Evolutionary conservation across 2,888 invertebrate genomes (phyloP).

Genomic region (Brachynemurus nebulosus): DNA sequence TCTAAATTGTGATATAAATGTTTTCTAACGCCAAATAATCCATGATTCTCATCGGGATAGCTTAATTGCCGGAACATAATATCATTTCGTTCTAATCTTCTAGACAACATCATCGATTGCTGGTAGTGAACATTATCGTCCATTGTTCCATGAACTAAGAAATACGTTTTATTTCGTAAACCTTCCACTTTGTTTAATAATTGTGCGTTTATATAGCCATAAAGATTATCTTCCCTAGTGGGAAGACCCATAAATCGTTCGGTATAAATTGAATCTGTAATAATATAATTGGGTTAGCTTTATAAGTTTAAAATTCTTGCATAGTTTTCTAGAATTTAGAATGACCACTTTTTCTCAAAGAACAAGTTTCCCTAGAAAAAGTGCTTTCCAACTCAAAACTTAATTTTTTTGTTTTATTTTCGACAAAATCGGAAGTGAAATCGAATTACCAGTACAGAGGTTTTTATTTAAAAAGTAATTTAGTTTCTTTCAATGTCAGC

Average conservation of each 20-base stretch:
- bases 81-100: slow-evolving; percentile 68
- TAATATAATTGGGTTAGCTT: no score
- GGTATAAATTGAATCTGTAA: slow-evolving; percentile 87
- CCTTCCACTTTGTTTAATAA: slow-evolving; percentile 51
- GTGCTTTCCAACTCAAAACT: not conserved
- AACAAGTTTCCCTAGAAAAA: not conserved
- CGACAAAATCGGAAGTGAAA: no score
- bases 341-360: no score
- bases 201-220: slow-evolving; percentile 62
- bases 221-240: slow-evolving; percentile 46
- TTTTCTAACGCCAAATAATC: slow-evolving; percentile 63
- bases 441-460: not conserved
- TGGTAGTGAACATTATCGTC: slow-evolving; percentile 97
- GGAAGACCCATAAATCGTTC: slow-evolving; percentile 93
- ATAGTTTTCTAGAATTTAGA: no score
- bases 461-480: not conserved
- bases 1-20: slow-evolving; percentile 85
- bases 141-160: slow-evolving; percentile 87
- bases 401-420: no score
- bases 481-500: no score
- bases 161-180: slow-evolving; percentile 58
- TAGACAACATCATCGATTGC: slow-evolving; percentile 84
- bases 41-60: slow-evolving; percentile 89
- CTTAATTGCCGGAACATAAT: slow-evolving; percentile 89
- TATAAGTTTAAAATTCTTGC: no score